Evolutionary conservation across 2,797 vertebrate species (phyloP).

Genomic region (Anas acuta): DNA sequence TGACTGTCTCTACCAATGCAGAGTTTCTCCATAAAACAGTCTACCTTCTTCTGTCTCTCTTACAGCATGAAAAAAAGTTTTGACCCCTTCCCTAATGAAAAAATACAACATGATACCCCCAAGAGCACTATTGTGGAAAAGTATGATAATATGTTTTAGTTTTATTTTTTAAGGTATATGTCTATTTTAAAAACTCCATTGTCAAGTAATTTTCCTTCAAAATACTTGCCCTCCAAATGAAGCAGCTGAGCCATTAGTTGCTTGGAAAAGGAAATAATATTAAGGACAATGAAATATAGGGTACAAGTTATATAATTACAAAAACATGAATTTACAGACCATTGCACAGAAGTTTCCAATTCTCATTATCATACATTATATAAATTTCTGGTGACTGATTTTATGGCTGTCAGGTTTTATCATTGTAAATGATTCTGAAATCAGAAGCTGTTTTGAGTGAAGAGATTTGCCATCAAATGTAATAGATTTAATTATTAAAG

Average conservation of each 20-base stretch:
- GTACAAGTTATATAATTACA: background rate
- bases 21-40: background rate
- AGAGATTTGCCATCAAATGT: background rate
- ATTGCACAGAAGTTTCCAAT: background rate
- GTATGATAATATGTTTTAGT: background rate
- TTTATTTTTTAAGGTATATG: background rate
- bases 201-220: background rate
- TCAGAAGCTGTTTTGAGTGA: background rate
- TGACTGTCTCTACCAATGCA: background rate
- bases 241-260: background rate
- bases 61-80: background rate
- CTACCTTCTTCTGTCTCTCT: background rate
- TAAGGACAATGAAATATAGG: background rate
- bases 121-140: background rate
- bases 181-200: background rate
- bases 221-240: background rate
- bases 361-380: background rate
- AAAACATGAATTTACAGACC: background rate
- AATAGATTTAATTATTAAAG: background rate
- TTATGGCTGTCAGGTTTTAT: conserved; percentile 20
- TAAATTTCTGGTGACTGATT: background rate
- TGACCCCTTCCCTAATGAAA: background rate
- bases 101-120: background rate
- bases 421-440: background rate
- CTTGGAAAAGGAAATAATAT: background rate